Percentiles rank a stretch among this genome's conserved stretches.
phyloP scores from a whole-genome alignment of 1,140 invertebrate genomes.

The Penaeus vannamei region DNA sequence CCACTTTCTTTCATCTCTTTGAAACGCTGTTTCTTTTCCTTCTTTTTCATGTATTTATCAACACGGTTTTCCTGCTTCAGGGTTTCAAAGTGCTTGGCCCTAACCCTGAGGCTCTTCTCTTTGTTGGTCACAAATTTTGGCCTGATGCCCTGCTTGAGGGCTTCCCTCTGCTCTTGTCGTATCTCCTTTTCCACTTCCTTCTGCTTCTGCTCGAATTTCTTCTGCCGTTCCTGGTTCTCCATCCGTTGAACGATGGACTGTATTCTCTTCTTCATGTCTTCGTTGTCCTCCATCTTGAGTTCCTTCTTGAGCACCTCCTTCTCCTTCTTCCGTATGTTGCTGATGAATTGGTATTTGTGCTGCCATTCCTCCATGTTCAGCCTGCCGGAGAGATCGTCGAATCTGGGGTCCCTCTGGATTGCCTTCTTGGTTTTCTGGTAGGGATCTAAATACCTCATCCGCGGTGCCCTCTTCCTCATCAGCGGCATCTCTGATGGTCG shows the following conservation, averaged over 20 bases:
- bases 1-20: constrained; percentile 23
- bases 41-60: constrained; percentile 61
- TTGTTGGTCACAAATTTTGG: constrained; percentile 50
- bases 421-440: constrained; percentile 21
- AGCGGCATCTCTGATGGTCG: constrained; percentile 42
- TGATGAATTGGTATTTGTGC: constrained; percentile 59
- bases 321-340: constrained; percentile 54
- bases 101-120: constrained; percentile 52
- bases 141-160: constrained; percentile 56
- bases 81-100: constrained; percentile 54
- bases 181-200: constrained; percentile 36
- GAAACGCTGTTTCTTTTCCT: constrained; percentile 54
- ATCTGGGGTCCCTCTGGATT: constrained; percentile 55
- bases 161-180: constrained; percentile 28
- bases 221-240: constrained; percentile 61
- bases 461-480: constrained; percentile 37
- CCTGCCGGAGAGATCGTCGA: constrained; percentile 63
- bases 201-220: constrained; percentile 38
- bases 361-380: constrained; percentile 53
- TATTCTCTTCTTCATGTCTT: constrained; percentile 33
- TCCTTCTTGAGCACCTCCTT: constrained; percentile 50
- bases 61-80: constrained; percentile 62
- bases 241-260: constrained; percentile 61
- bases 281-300: constrained; percentile 36
- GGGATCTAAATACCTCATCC: constrained; percentile 31